phyloP scores from a whole-genome alignment of 2,888 invertebrate species.

The Lochmaea capreae region DNA sequence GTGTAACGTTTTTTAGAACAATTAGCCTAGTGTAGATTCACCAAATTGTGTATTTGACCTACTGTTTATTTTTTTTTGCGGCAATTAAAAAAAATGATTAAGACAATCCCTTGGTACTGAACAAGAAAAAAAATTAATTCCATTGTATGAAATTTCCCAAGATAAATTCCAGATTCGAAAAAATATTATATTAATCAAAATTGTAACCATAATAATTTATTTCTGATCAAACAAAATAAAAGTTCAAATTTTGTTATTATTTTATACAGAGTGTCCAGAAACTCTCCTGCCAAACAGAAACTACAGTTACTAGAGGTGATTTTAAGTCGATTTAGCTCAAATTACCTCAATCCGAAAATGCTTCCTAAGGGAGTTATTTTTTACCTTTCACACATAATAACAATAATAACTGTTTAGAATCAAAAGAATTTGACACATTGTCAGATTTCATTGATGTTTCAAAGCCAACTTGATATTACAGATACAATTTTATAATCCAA shows the following conservation, averaged over 20 bases:
- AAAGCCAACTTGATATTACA: too few relatives aligned
- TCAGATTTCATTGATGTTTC: too few relatives aligned
- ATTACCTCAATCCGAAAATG: too few relatives aligned
- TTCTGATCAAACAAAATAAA: neutral
- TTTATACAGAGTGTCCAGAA: too few relatives aligned
- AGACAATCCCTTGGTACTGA: slow-evolving; percentile 22
- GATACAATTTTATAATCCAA: too few relatives aligned
- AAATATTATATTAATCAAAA: neutral
- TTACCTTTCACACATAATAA: too few relatives aligned
- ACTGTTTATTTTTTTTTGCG: slow-evolving; percentile 39
- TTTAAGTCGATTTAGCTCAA: too few relatives aligned
- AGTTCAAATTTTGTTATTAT: neutral
- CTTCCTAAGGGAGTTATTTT: too few relatives aligned
- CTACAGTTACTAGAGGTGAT: too few relatives aligned
- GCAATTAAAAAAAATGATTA: slow-evolving; percentile 32
- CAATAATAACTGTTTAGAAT: too few relatives aligned
- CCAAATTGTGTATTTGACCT: slow-evolving; percentile 54
- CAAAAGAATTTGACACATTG: too few relatives aligned
- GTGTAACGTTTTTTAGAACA: slow-evolving; percentile 59
- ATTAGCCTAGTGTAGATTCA: slow-evolving; percentile 57
- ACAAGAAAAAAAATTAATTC: neutral
- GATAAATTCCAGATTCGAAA: neutral
- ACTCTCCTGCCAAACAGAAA: too few relatives aligned
- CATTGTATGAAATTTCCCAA: neutral
- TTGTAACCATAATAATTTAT: neutral